Base-by-base conservation (phyloP, 2,888 invertebrate genomes). In the Erpobdella octoculata region DNA sequence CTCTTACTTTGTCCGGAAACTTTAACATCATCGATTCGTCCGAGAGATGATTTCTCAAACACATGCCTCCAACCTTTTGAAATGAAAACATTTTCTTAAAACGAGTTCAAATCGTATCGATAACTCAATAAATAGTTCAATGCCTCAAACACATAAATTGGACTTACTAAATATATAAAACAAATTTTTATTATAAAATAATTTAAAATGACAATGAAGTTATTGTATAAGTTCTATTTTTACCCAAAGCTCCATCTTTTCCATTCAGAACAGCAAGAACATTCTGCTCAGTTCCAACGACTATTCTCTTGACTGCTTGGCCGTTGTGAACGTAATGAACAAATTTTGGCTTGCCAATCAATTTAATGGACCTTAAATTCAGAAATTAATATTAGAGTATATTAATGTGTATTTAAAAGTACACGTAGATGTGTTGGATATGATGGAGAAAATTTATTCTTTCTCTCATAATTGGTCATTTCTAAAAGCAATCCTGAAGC, bases 31-130 rank as follows among this genome's bases (percentile, higher is more conserved):
- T 81, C 79, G 66, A 81, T 78, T 5, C 74, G 74, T 4, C 80
- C 81, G 46, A 78, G 68, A 1, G 73, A 67, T 35, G 75, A 78
- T 18, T 79, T 78, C 71, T 82, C 82, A 73, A 81, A 76, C 12
- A 82, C 76, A 38, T 79, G 79, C 41, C 82, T 77, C 82, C 82
- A 82, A 3, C 76, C 81, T 81, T 74, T 41, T 77, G 77, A 48
- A 15, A 38, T 25, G 21, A 36, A 21, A 3, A n/a, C 61, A 15
- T 18, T 4, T 36, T n/a, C n/a, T n/a, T n/a, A n/a, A n/a, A n/a
- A n/a, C 66, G n/a, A 58, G 28, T 25, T 53, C 21, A 69, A 35
- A 9, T 58, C 0, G 8, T 31, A 28, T 53, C 18, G 31, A 18
- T 31, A 36, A 36, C 12, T n/a, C n/a, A 25, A 4, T 48, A 68